Evolutionary conservation across 2,113 vertebrate genomes (phyloP).

Genomic region (Heptranchias perlo): DNA sequence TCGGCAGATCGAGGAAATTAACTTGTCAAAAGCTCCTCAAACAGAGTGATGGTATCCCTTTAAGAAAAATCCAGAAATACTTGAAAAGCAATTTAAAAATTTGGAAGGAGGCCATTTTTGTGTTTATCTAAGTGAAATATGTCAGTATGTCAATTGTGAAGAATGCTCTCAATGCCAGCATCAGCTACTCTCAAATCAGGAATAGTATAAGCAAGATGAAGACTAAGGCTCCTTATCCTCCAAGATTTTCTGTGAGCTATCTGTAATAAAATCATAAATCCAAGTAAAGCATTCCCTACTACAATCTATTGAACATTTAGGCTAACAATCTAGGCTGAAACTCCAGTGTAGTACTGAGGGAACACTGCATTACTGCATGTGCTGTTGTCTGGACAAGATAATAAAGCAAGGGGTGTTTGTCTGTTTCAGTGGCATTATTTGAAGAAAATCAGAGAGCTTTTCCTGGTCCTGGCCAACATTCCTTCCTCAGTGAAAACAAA

Average conservation of each 20-base stretch:
- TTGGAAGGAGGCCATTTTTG: not conserved
- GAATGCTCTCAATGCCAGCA: not conserved
- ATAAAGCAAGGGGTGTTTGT: not conserved
- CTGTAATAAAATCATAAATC: constrained; percentile 6
- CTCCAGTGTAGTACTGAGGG: not conserved
- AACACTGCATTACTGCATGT: not conserved
- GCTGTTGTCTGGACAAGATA: not conserved
- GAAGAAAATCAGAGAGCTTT: not conserved
- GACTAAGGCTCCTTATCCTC: not conserved
- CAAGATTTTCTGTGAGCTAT: not conserved
- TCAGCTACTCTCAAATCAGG: not conserved
- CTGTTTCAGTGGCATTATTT: not conserved
- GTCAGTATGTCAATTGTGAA: not conserved
- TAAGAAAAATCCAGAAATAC: not conserved
- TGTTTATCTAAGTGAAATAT: not conserved
- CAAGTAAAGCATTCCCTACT: too few species aligned
- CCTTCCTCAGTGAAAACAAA: not conserved
- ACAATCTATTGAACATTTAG: not conserved
- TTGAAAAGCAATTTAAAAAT: not conserved
- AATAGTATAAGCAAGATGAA: not conserved
- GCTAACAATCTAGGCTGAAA: not conserved
- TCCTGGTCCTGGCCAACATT: not conserved
- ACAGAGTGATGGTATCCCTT: not conserved
- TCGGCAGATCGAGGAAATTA: constrained; percentile 27
- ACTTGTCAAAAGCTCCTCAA: constrained; percentile 9